A percentile compares a stretch with the other conserved stretches of the same genome.
phyloP scores from a whole-genome alignment of 2,113 vertebrate genomes.

The Paracanthobrama guichenoti region DNA sequence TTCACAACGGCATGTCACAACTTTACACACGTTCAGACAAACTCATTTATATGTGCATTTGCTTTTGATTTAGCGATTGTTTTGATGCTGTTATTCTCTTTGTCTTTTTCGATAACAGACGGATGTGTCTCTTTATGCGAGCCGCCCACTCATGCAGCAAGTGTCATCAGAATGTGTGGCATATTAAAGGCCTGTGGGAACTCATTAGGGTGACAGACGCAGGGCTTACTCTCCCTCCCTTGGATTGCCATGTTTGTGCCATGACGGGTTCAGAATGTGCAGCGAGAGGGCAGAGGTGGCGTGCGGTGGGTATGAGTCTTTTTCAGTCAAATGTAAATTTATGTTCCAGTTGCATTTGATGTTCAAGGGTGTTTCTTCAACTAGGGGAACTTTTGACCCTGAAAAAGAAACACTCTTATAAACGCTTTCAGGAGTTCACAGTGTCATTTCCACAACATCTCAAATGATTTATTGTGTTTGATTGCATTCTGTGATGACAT shows the following conservation, averaged over 20 bases:
- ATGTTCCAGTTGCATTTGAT: slow-evolving; percentile 18
- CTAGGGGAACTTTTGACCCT: not conserved
- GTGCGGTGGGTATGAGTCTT: slow-evolving; percentile 29
- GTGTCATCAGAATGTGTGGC: slow-evolving; percentile 42
- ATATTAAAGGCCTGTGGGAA: slow-evolving; percentile 69
- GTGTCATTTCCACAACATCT: not conserved
- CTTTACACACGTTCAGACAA: not conserved
- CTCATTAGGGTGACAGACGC: slow-evolving; percentile 74
- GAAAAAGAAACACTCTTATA: not conserved
- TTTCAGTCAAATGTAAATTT: not conserved
- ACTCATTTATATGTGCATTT: not conserved
- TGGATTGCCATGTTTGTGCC: slow-evolving; percentile 50
- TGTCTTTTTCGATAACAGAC: slow-evolving; percentile 45
- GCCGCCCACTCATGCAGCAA: slow-evolving; percentile 40
- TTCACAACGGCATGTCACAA: slow-evolving; percentile 1
- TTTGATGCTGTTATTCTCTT: slow-evolving; percentile 45
- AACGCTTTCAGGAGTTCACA: not conserved
- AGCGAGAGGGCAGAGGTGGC: slow-evolving; percentile 8
- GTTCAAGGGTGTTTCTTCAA: not conserved
- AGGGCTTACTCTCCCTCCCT: slow-evolving; percentile 54
- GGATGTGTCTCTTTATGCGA: slow-evolving; percentile 33
- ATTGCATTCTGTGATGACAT: not conserved
- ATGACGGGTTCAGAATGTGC: slow-evolving; percentile 23
- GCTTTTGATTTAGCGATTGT: slow-evolving; percentile 35
- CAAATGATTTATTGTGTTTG: not conserved